Percentiles rank a stretch among this genome's conserved stretches.
phyloP scores from a whole-genome alignment of 2,113 vertebrate species.

The Scartelaos histophorus region DNA sequence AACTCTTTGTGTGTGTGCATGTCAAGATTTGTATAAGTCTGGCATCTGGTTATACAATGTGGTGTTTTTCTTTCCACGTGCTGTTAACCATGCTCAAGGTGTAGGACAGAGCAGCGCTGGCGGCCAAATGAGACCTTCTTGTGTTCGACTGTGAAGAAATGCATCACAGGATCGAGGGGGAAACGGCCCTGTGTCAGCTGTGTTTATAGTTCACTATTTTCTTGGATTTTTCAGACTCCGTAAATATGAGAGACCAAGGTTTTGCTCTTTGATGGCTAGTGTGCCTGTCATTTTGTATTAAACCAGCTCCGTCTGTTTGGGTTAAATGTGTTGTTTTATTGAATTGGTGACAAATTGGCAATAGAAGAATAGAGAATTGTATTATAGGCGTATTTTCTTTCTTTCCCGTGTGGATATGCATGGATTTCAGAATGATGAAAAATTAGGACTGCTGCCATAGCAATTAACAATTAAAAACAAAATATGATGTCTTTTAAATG shows the following conservation, averaged over 20 bases:
- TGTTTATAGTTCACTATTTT: constrained; percentile 43
- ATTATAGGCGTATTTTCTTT: neutral
- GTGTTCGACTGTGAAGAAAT: constrained; percentile 53
- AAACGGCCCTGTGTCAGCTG: constrained; percentile 52
- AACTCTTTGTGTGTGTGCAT: constrained; percentile 45
- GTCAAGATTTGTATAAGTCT: constrained; percentile 55
- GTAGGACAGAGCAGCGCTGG: constrained; percentile 68
- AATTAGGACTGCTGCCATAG: too few species aligned
- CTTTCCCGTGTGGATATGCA: neutral
- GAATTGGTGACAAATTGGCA: constrained; percentile 2
- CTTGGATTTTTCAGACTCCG: constrained; percentile 35
- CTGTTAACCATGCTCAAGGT: constrained; percentile 78
- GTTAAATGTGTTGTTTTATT: neutral
- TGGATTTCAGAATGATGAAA: too few species aligned
- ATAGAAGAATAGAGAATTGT: neutral
- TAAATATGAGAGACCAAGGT: constrained; percentile 43
- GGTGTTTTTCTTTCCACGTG: constrained; percentile 83
- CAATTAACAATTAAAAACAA: too few species aligned
- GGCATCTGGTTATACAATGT: constrained; percentile 47
- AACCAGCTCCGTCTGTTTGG: constrained; percentile 16
- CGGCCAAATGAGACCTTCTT: constrained; percentile 68
- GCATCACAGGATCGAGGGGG: constrained; percentile 54
- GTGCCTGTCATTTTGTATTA: constrained; percentile 50
- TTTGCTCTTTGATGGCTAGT: constrained; percentile 53
- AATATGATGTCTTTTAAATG: too few species aligned